phyloP scores from a whole-genome alignment of 2,113 vertebrate genomes.

The Macroglossus sobrinus region DNA sequence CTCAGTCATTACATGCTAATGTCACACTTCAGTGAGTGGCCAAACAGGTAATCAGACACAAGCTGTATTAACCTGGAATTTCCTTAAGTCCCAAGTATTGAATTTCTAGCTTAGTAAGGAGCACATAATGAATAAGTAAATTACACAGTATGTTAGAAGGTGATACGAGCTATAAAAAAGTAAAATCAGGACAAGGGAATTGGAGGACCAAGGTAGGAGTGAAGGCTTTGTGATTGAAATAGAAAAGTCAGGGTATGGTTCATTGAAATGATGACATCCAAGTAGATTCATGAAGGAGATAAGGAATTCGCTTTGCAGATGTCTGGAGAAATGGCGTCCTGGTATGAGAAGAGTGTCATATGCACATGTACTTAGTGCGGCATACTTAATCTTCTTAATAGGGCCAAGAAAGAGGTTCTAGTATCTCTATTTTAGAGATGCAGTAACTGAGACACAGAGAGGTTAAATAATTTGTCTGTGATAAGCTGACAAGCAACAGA shows the following conservation, averaged over 20 bases:
- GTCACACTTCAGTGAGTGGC: background rate
- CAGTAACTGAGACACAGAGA: background rate
- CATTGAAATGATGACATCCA: background rate
- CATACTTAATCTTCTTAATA: background rate
- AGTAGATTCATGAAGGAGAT: background rate
- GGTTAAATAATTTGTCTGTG: background rate
- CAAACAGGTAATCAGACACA: background rate
- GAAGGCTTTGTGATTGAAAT: background rate
- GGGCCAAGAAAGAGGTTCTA: background rate
- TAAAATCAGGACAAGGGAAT: background rate
- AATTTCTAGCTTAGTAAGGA: background rate
- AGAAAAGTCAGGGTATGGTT: background rate
- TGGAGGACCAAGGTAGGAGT: background rate
- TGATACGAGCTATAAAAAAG: background rate
- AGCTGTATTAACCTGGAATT: background rate
- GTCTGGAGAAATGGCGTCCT: background rate
- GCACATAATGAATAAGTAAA: background rate
- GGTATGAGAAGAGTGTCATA: background rate
- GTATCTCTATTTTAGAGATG: background rate
- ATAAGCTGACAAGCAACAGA: background rate
- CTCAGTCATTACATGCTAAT: background rate
- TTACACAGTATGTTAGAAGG: background rate
- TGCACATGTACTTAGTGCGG: background rate
- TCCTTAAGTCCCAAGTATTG: background rate
- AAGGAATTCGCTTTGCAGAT: background rate